These are phyloP conservation scores for Pasiphila rectangulata DNA, from an alignment of 2,888 invertebrate genomes.

Conservation along the genomic window DNA sequence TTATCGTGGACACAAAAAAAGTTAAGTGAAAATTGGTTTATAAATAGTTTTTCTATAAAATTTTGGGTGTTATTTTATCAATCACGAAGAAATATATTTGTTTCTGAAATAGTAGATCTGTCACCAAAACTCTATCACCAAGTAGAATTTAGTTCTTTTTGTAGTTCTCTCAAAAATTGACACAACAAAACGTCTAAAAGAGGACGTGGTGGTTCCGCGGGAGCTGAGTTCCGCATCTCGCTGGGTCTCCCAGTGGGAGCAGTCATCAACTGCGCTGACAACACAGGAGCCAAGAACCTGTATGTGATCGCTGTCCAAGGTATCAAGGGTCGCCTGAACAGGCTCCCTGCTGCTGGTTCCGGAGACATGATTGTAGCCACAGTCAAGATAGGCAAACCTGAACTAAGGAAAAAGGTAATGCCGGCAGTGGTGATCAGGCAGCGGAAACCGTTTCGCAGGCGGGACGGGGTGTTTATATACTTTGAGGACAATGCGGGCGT, in stretches of 20 bases:
- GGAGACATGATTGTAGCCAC: constrained; percentile 99
- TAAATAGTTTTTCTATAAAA: no score
- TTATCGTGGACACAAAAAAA: no score
- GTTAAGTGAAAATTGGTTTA: no score
- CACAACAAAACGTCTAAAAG: constrained; percentile 85
- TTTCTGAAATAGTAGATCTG: no score
- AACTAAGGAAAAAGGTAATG: constrained; percentile 99
- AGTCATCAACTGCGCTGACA: constrained; percentile 99
- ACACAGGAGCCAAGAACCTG: constrained; percentile 99
- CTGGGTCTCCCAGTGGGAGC: constrained; percentile 99
- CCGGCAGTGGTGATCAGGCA: constrained; percentile 99
- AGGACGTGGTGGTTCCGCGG: constrained; percentile 99
- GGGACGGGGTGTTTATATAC: constrained; percentile 99
- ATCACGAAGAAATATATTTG: no score
- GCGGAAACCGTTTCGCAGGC: constrained; percentile 98
- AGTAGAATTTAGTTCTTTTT: no score
- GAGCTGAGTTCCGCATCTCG: constrained; percentile 99
- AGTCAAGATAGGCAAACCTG: constrained; percentile 99
- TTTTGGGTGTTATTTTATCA: no score
- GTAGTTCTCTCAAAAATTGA: constrained; percentile 71
- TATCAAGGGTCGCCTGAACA: constrained; percentile 97
- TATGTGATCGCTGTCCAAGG: constrained; percentile 99
- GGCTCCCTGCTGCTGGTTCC: constrained; percentile 97
- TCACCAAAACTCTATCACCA: no score
- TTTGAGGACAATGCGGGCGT: constrained; percentile 99